These are phyloP conservation scores for Tetrax tetrax DNA, from an alignment of 2,113 vertebrate species.

Conservation along the genomic window DNA sequence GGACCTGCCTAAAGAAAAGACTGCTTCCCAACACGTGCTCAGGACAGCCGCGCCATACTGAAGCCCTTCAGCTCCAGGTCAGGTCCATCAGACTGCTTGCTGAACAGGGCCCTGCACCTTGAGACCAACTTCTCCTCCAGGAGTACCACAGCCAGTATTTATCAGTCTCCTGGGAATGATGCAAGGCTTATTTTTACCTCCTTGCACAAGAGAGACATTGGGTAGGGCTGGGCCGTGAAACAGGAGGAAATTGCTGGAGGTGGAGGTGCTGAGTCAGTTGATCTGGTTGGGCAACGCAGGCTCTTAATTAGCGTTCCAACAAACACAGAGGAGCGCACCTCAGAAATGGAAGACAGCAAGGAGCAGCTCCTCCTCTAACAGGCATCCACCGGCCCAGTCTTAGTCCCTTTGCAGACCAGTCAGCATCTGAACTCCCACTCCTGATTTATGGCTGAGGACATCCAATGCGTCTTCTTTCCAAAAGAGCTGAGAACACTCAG, in stretches of 20 bases:
- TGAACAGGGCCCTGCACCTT: neutral
- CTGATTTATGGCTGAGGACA: neutral
- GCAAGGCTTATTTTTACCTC: neutral
- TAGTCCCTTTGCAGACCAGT: neutral
- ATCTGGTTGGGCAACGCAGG: constrained; percentile 1
- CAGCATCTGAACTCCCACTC: neutral
- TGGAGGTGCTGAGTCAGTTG: neutral
- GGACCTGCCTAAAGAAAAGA: neutral
- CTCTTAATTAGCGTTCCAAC: neutral
- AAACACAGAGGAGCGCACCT: neutral
- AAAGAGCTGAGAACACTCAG: neutral
- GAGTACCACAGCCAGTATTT: neutral
- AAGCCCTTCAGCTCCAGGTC: neutral
- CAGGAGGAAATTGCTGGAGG: neutral
- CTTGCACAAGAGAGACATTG: constrained; percentile 16
- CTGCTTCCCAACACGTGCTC: neutral
- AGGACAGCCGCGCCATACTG: accelerated
- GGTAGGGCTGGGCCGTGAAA: neutral
- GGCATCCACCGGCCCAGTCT: neutral
- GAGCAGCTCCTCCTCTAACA: neutral
- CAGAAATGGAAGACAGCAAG: neutral
- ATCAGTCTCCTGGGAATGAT: neutral
- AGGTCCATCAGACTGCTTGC: neutral
- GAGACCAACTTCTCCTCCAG: neutral
- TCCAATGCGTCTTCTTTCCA: neutral